Base-by-base conservation (phyloP, 1,140 invertebrate genomes). In the Aphelenchoides besseyi region DNA sequence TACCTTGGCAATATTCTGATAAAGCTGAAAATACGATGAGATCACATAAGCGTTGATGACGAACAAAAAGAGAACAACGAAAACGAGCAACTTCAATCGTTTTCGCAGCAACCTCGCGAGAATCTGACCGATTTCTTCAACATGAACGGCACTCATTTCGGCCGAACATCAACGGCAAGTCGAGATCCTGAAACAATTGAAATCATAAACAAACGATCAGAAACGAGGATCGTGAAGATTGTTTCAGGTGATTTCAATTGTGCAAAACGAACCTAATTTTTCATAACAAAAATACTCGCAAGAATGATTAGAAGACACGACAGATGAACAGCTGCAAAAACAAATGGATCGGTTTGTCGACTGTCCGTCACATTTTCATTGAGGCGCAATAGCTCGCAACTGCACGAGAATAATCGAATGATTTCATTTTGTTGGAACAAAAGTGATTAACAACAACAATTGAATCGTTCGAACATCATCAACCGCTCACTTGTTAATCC, bases 21-120 rank as follows among this genome's bases (percentile, higher is more conserved):
- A 23, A 8, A 59, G 55, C 55, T 59, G 55, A 23, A 59, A 59
- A 33, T 59, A 59, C 5, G 55, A 59, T 5, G 5, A 59, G 18
- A 59, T 59, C 5, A 59, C 26, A 33, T 29, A 59, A 23, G 18
- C 55, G 55, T 59, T 59, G 12, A 59, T 16, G 23, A 59, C 12
- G 18, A 59, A 59, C 18, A 59, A 23, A 28, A 23, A 59, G 5
- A 59, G 5, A 8, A 59, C 12, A 33, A 59, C 18, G 18, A 59
- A 59, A 23, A 18, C 18, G 5, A 59, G 5, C 5, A 59, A 23
- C 23, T 59, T 59, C 12, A 59, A 29, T 5, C 55, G 55, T 33
- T 23, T 5, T 23, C 55, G 55, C 5, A 59, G 5, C 55, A 59
- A 33, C 5, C 18, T n/a, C n/a, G n/a, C 12, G 5, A 59, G 5